phyloP scores from a whole-genome alignment of 2,888 invertebrate genomes.

The Dicranocentrus wangi region DNA sequence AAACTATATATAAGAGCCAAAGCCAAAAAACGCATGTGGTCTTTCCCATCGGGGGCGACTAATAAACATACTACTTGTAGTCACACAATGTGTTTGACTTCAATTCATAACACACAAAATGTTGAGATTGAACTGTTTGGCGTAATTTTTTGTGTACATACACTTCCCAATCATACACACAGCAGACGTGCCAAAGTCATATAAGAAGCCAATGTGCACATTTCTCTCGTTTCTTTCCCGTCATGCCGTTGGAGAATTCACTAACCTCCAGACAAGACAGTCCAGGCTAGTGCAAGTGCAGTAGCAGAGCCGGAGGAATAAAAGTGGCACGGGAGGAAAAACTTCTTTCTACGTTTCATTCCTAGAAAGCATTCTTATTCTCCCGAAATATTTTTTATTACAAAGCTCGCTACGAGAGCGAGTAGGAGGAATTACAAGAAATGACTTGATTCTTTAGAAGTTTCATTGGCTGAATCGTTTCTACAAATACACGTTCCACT shows the following conservation, averaged over 20 bases:
- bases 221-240: conserved; percentile 49
- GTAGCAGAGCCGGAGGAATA: too few relatives aligned
- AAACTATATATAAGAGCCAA: too few relatives aligned
- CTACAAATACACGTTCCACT: too few relatives aligned
- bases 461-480: too few relatives aligned
- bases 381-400: too few relatives aligned
- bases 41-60: conserved; percentile 3
- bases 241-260: conserved; percentile 50
- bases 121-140: conserved; percentile 19
- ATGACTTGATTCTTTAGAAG: too few relatives aligned
- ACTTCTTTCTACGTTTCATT: not conserved
- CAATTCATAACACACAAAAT: conserved; percentile 14
- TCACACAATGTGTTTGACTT: not conserved
- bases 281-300: conserved; percentile 12
- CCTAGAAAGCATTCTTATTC: not conserved
- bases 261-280: conserved; percentile 11
- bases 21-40: too few relatives aligned
- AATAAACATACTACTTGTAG: not conserved
- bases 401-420: too few relatives aligned
- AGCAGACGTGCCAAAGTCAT: conserved; percentile 6
- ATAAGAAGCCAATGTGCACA: conserved; percentile 49
- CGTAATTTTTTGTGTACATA: conserved; percentile 3
- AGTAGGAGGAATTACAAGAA: too few relatives aligned
- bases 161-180: not conserved
- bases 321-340: too few relatives aligned